These are phyloP conservation scores for Anorthoa munda DNA, from an alignment of 2,888 invertebrate genomes.

Conservation along the genomic window DNA sequence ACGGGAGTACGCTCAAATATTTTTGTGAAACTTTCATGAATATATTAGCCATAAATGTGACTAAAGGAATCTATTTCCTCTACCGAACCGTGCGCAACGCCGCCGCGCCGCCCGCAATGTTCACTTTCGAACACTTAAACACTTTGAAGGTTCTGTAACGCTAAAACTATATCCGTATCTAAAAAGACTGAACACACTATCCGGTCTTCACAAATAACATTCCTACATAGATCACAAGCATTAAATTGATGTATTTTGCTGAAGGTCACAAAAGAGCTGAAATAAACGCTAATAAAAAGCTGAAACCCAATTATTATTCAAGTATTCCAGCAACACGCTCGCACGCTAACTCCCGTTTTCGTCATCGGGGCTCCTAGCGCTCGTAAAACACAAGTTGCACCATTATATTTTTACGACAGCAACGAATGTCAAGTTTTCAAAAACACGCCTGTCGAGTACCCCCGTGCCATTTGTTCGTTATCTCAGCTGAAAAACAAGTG, in stretches of 20 bases:
- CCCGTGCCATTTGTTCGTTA: slow-evolving; percentile 74
- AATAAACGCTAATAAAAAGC: slow-evolving; percentile 27
- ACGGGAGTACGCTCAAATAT: slow-evolving; percentile 84
- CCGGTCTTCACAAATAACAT: background rate
- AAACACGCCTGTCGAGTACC: slow-evolving; percentile 74
- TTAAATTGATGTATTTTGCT: slow-evolving; percentile 12
- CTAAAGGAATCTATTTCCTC: slow-evolving; percentile 88
- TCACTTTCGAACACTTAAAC: slow-evolving; percentile 42
- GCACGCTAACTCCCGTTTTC: slow-evolving; percentile 75
- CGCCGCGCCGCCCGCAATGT: slow-evolving; percentile 26
- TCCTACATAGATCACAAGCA: slow-evolving; percentile 3
- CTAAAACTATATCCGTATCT: slow-evolving; percentile 25
- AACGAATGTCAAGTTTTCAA: slow-evolving; percentile 88
- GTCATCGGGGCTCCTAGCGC: slow-evolving; percentile 78
- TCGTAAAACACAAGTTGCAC: slow-evolving; percentile 88
- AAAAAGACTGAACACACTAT: slow-evolving; percentile 10
- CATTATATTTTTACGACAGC: slow-evolving; percentile 88
- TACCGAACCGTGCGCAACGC: slow-evolving; percentile 71
- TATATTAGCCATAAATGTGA: slow-evolving; percentile 91
- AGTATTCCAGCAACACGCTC: slow-evolving; percentile 57
- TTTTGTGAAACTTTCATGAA: slow-evolving; percentile 90
- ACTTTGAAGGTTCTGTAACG: slow-evolving; percentile 20
- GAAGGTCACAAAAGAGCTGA: slow-evolving; percentile 18
- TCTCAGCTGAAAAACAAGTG: slow-evolving; percentile 71
- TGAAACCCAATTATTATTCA: slow-evolving; percentile 55